phyloP scores from a whole-genome alignment of 1,140 invertebrate genomes.

The Drosophila kurseongensis region DNA sequence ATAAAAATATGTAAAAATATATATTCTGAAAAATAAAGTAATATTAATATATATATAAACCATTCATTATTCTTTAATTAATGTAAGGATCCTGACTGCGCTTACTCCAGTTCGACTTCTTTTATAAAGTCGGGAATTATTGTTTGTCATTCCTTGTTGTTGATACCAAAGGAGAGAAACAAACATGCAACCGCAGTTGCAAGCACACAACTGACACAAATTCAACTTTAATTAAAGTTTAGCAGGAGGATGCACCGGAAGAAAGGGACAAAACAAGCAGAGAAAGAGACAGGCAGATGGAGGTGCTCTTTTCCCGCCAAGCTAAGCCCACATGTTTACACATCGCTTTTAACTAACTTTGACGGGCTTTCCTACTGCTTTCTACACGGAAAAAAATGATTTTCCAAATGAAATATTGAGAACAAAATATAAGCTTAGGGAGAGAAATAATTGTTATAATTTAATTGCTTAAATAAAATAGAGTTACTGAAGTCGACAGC shows the following conservation, averaged over 20 bases:
- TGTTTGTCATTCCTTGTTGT: slow-evolving; percentile 1
- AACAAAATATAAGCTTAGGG: too few species aligned
- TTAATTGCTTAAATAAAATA: too few species aligned
- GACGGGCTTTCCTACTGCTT: slow-evolving; percentile 24
- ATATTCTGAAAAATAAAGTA: too few species aligned
- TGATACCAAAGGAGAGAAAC: slow-evolving; percentile 5
- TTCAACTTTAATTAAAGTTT: slow-evolving; percentile 74
- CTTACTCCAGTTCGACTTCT: not conserved
- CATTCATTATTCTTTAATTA: too few species aligned
- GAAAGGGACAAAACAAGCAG: not conserved
- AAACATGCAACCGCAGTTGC: slow-evolving; percentile 39
- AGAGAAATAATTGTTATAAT: too few species aligned
- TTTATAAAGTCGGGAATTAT: not conserved
- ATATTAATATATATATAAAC: not conserved
- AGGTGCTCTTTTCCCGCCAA: slow-evolving; percentile 14
- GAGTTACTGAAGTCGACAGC: too few species aligned
- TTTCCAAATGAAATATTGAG: not conserved
- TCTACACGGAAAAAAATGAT: not conserved
- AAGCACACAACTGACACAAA: slow-evolving; percentile 66
- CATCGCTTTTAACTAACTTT: slow-evolving; percentile 66
- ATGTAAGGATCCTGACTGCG: not conserved
- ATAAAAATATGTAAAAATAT: too few species aligned
- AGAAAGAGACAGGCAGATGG: not conserved
- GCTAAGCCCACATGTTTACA: slow-evolving; percentile 55
- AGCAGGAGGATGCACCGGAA: slow-evolving; percentile 12